Base-by-base conservation (phyloP, 1,140 invertebrate genomes). In the Contarinia nasturtii region DNA sequence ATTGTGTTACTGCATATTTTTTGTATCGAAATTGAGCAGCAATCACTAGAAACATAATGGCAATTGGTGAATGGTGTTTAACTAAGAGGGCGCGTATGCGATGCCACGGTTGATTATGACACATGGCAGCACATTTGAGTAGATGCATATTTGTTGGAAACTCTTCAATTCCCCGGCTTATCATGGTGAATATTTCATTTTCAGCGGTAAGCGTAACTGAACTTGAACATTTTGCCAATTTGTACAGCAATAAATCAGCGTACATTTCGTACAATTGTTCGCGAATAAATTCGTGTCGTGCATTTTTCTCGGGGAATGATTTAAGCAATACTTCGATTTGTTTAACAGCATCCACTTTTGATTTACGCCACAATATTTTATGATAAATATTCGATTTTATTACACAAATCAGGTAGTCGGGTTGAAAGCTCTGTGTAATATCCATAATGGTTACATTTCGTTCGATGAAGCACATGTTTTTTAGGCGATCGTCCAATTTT, bases 131-230 rank as follows among this genome's bases (percentile, higher is more conserved):
- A 8, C 44, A 36, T 11, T 59, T 53, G 11, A 77, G 58, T 2
- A 77, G 52, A 45, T 65, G 67, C 43, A 73, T 55, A 58, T 79
- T 79, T 48, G 72, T 66, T 2, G 74, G 72, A 55, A 67, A 78
- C 22, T 60, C 52, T 2, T 59, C 48, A 17, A 77, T 54, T 7
- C 66, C 67, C 4, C 47, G 46, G 21, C 52, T 47, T 11, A 71
- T 45, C 1, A 27, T 27, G 4, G 10, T 5, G 10, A 27, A 27
- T 27, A 10, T 27, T 27, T 27, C 27, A 27, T 27, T 27, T 27
- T 27, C 27, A 5, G 27, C 27, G 27, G 27, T 27, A 3, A 27
- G 10, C 10, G 27, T 27, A 3, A 27, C 27, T 10, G 27, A 5
- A 10, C 27, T 27, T 27, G 10, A 27, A 27, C 27, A 5, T 5